These are phyloP conservation scores for Drosophila buzzatii DNA, from an alignment of 2,888 invertebrate species.

Conservation along the genomic window DNA sequence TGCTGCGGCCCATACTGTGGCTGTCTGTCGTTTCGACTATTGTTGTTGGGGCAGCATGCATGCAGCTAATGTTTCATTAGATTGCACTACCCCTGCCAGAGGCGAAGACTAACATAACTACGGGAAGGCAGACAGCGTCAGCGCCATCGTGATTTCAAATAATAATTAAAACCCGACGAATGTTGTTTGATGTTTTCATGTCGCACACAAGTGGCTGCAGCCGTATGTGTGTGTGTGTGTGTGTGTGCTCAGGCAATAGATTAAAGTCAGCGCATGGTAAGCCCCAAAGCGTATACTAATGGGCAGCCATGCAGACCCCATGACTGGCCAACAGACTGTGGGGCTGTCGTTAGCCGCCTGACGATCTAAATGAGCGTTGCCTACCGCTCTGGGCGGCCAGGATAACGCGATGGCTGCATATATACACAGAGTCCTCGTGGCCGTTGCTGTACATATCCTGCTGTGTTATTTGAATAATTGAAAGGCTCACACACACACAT, in stretches of 20 bases:
- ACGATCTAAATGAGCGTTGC: constrained; percentile 55
- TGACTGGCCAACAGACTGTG: constrained; percentile 31
- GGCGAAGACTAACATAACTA: constrained; percentile 19
- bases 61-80: constrained; percentile 67
- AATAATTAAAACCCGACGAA: constrained; percentile 69
- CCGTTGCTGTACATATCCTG: constrained; percentile 25
- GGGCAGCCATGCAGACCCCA: constrained; percentile 34
- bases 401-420: constrained; percentile 37
- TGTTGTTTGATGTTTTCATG: constrained; percentile 69
- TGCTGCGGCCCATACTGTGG: constrained; percentile 12
- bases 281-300: constrained; percentile 58
- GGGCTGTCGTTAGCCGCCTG: constrained; percentile 33
- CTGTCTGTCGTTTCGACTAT: constrained; percentile 15
- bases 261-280: constrained; percentile 57
- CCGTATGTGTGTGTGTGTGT: constrained; percentile 5
- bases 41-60: constrained; percentile 36
- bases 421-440: constrained; percentile 11
- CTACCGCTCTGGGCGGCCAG: constrained; percentile 24
- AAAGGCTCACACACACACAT: constrained; percentile 39
- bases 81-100: constrained; percentile 31
- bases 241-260: constrained; percentile 49
- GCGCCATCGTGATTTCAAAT: constrained; percentile 62
- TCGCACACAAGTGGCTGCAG: constrained; percentile 25
- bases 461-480: constrained; percentile 78
- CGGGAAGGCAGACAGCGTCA: constrained; percentile 30